Conservation (phyloP, 2,113 vertebrate genomes). For the Eretmochelys imbricata region DNA sequence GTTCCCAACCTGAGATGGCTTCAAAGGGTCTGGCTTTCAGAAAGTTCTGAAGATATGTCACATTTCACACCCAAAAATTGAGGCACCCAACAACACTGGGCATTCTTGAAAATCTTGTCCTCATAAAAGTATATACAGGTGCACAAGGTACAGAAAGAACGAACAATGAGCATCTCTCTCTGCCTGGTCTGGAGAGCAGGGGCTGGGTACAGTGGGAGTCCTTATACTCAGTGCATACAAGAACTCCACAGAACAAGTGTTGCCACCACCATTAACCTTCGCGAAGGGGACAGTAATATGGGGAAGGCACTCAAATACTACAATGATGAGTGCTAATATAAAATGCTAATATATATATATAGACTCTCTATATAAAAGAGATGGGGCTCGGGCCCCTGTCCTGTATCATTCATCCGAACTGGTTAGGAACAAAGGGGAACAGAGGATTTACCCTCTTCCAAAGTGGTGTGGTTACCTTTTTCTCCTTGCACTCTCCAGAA, state of each 20-base stretch:
- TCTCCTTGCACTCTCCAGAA: neutral
- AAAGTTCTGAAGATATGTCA: neutral
- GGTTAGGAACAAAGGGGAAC: neutral
- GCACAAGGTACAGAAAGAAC: neutral
- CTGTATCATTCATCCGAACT: neutral
- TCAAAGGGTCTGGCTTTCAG: neutral
- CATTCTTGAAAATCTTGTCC: neutral
- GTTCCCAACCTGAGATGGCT: neutral
- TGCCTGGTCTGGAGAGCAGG: neutral
- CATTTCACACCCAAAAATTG: neutral
- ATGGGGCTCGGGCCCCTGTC: neutral
- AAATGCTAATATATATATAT: neutral
- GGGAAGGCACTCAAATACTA: neutral
- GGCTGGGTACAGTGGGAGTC: neutral
- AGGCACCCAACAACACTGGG: neutral
- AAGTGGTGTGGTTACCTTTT: neutral
- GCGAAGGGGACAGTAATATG: neutral
- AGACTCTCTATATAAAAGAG: neutral
- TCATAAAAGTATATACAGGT: fast-evolving
- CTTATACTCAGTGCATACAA: neutral
- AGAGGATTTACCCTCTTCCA: neutral
- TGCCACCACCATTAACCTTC: neutral
- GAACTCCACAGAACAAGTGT: neutral
- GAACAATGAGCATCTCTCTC: neutral
- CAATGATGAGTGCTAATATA: neutral